Percentiles rank a stretch among this genome's conserved stretches.
These are phyloP conservation scores for Cryptomyrus ogoouensis DNA, from an alignment of 2,113 vertebrate genomes.

Conservation along the genomic window DNA sequence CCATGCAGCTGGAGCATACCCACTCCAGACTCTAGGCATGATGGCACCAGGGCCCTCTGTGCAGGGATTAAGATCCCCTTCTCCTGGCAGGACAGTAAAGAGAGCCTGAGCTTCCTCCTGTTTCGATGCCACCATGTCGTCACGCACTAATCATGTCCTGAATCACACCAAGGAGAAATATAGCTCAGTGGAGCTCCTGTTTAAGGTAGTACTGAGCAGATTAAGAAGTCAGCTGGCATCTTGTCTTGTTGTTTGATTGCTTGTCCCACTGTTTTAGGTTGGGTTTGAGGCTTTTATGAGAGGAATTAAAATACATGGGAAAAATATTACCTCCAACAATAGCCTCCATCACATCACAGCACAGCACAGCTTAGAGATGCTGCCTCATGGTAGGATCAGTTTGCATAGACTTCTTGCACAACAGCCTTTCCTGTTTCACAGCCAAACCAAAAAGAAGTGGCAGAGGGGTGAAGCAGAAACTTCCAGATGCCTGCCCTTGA, in stretches of 20 bases:
- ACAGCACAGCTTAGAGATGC: background rate
- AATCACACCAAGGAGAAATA: background rate
- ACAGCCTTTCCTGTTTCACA: background rate
- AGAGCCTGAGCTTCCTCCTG: conserved; percentile 20
- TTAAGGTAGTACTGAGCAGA: background rate
- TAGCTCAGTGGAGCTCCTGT: background rate
- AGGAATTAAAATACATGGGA: background rate
- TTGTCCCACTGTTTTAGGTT: background rate
- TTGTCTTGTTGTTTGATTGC: background rate
- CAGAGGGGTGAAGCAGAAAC: background rate
- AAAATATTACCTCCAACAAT: background rate
- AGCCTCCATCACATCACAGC: background rate
- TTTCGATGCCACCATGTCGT: background rate
- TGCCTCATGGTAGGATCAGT: background rate
- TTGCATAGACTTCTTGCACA: background rate
- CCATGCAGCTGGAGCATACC: background rate
- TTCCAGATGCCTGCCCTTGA: background rate
- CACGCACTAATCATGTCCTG: background rate
- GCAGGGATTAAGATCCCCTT: conserved; percentile 8
- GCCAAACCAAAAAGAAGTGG: background rate
- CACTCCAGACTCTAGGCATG: background rate
- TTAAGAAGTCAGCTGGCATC: background rate
- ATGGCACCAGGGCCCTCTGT: background rate
- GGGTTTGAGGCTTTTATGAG: background rate
- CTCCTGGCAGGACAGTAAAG: conserved; percentile 27